Conservation (phyloP, 2,888 invertebrate species). For the Erynnis tages region DNA sequence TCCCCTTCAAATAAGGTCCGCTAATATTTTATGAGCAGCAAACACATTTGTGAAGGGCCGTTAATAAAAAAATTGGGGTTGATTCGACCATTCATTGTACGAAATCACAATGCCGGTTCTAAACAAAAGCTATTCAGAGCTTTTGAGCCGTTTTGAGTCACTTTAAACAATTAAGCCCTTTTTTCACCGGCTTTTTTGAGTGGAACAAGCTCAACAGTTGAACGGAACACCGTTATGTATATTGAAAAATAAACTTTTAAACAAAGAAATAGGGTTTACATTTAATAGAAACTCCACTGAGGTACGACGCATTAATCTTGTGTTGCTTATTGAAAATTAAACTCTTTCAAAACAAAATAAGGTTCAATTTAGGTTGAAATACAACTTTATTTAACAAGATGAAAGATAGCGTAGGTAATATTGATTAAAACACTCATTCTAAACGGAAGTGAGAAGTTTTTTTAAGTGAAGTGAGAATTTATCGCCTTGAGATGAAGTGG, state of each 20-base stretch:
- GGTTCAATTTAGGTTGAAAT: background rate
- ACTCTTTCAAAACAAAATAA: too few species aligned
- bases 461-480: slow-evolving; percentile 13
- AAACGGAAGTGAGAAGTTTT: background rate
- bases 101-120: slow-evolving; percentile 20
- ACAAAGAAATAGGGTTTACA: too few species aligned
- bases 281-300: too few species aligned
- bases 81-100: slow-evolving; percentile 25
- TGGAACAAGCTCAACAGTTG: slow-evolving; percentile 19
- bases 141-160: slow-evolving; percentile 50
- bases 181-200: slow-evolving; percentile 24
- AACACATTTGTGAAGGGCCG: background rate
- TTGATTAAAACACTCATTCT: slow-evolving; percentile 14
- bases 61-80: slow-evolving; percentile 25
- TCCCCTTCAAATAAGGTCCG: background rate
- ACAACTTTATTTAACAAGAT: background rate
- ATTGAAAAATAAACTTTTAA: too few species aligned
- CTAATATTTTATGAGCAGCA: background rate
- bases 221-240: too few species aligned
- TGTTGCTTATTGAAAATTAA: too few species aligned
- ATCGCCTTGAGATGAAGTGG: slow-evolving; percentile 2
- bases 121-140: slow-evolving; percentile 38
- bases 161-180: slow-evolving; percentile 62
- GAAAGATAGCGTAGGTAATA: slow-evolving; percentile 2
- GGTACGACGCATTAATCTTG: too few species aligned